These are phyloP conservation scores for Tachina fera DNA, from an alignment of 2,888 invertebrate genomes.

Conservation along the genomic window DNA sequence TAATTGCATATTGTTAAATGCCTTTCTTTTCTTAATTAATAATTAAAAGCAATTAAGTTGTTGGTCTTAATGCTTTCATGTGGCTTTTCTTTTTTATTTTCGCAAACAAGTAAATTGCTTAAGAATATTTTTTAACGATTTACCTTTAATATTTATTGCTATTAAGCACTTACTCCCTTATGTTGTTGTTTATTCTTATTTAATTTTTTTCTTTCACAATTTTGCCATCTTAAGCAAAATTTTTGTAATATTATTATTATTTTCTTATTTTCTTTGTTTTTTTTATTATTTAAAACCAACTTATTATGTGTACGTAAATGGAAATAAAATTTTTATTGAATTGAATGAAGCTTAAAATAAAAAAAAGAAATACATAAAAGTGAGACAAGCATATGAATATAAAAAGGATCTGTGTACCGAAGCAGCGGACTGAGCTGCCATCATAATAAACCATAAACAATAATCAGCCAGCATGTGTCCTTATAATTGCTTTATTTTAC, in stretches of 20 bases:
- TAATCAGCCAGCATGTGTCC: conserved; percentile 54
- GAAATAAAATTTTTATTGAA: conserved; percentile 27
- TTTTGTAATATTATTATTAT: conserved; percentile 48
- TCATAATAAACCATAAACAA: conserved; percentile 56
- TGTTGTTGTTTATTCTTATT: not conserved
- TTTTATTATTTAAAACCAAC: not conserved
- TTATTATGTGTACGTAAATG: not conserved
- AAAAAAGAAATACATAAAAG: not conserved
- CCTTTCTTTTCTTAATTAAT: conserved; percentile 2
- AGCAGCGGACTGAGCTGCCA: not conserved
- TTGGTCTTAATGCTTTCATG: not conserved
- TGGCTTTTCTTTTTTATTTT: not conserved
- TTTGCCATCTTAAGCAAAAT: conserved; percentile 13
- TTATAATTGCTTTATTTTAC: conserved; percentile 45
- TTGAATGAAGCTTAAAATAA: conserved; percentile 21
- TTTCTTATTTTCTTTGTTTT: conserved; percentile 5
- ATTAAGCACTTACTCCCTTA: conserved; percentile 2
- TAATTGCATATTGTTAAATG: not conserved
- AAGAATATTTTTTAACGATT: conserved; percentile 2
- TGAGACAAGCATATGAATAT: not conserved
- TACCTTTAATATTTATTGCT: conserved; percentile 12
- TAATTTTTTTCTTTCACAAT: not conserved
- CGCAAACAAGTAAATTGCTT: conserved; percentile 9
- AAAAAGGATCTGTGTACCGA: not conserved
- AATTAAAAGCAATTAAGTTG: conserved; percentile 19